Evolutionary conservation across 1,140 invertebrate genomes (phyloP), one percentile per base, ranked within the genome.

Genomic region (Pogonomyrmex barbatus): DNA sequence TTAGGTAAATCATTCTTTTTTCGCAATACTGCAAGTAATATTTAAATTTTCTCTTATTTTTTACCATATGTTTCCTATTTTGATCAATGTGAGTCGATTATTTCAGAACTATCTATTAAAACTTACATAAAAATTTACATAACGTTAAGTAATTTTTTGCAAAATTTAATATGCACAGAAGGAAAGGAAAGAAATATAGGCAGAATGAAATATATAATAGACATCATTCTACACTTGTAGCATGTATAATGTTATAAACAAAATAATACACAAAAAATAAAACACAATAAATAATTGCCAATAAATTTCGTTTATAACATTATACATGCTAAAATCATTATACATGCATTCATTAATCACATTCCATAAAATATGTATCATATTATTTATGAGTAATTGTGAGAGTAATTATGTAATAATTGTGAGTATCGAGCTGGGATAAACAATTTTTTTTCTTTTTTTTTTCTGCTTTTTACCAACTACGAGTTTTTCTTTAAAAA

Each of bases 401-500:
- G 50, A 45, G 42, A 39, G 50, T 10, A 52, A 17, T n/a, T 24
- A 33, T 14, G 45, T 10, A 33, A 39, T 39, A 50, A 33, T 45
- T 71, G 50, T 71, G 14, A 50, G 42, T 71, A 47, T 71, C 68
- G 14, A 17, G 45, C 14, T 71, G 2, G 17, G 3, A 33, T 70
- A 33, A 52, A 17, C 3, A 50, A 33, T 52, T 9, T 33, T 71
- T n/a, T 12, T 71, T 6, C 45, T 17, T 50, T 33, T 24, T 8
- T 45, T 45, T 30, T 50, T 42, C 12, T 70, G 17, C 33, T 4
- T 52, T 71, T 52, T 24, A 4, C 17, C 4, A 42, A 76, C 17
- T 33, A 24, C 47, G 42, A 4, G 45, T 52, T 67, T 67, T 52
- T 47, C 24, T 78, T 47, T 17, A 45, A 78, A 52, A 79, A 65